Conservation (phyloP, 2,888 invertebrate species). For the Ptilodon capucinus region DNA sequence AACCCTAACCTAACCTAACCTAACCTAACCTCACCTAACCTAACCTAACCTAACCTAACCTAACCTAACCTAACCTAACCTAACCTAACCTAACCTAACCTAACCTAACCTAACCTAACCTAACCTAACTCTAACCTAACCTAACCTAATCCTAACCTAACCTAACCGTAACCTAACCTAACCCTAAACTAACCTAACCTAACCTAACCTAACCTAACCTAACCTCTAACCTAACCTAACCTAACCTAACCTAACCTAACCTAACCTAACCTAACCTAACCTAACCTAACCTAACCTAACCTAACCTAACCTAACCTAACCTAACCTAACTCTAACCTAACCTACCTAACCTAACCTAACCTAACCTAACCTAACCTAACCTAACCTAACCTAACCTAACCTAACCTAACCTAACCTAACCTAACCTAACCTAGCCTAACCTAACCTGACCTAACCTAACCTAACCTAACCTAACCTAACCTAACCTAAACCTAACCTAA, state of each 20-base stretch:
- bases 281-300: conserved; percentile 13
- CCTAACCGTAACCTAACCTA: conserved; percentile 6
- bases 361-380: conserved; percentile 7
- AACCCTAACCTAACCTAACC: conserved; percentile 16
- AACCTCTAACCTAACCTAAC: conserved; percentile 47
- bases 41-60: too few species aligned
- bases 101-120: conserved; percentile 15
- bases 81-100: too few species aligned
- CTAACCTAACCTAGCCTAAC: conserved; percentile 16
- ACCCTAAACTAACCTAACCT: conserved; percentile 16
- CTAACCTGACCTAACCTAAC: conserved; percentile 21
- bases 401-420: conserved; percentile 15
- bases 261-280: conserved; percentile 30
- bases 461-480: conserved; percentile 22
- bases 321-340: neutral
- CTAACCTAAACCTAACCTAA: conserved; percentile 23
- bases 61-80: too few species aligned
- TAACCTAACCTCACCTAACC: conserved; percentile 43
- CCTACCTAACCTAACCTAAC: conserved; percentile 1
- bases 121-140: conserved; percentile 12
- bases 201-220: conserved; percentile 42
- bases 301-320: conserved; percentile 12
- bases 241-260: conserved; percentile 39
- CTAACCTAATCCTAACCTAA: conserved; percentile 12
- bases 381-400: conserved; percentile 11